A percentile compares a stretch with the other conserved stretches of the same genome.
Conservation (phyloP, 1,140 invertebrate genomes). For the Nephila pilipes region DNA sequence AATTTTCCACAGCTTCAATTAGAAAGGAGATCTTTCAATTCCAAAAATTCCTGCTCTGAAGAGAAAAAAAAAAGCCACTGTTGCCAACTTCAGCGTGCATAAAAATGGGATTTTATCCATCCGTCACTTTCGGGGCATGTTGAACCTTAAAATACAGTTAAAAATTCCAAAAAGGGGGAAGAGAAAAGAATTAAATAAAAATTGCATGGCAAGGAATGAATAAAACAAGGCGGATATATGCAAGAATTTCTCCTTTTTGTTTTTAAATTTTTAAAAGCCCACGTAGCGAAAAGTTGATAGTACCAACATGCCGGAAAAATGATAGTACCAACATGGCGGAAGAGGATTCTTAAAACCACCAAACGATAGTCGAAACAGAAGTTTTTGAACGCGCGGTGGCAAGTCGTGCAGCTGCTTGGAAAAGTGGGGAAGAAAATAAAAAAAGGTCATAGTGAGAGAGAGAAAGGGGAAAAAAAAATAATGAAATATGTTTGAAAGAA, state of each 20-base stretch:
- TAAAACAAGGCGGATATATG: not conserved
- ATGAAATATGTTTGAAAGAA: slow-evolving; percentile 76
- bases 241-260: too few species aligned
- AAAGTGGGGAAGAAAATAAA: not conserved
- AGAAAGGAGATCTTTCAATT: slow-evolving; percentile 23
- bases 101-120: not conserved
- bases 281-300: slow-evolving; percentile 44
- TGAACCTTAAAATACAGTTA: not conserved
- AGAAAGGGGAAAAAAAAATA: slow-evolving; percentile 57
- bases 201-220: not conserved
- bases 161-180: not conserved
- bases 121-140: not conserved
- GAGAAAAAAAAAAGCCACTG: not conserved
- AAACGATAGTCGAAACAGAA: slow-evolving; percentile 56
- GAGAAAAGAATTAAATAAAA: slow-evolving; percentile 2
- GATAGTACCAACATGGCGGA: slow-evolving; percentile 52
- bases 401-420: slow-evolving; percentile 63
- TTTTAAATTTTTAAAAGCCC: slow-evolving; percentile 59
- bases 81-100: not conserved
- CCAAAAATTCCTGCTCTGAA: not conserved
- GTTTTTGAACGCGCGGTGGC: slow-evolving; percentile 63
- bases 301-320: slow-evolving; percentile 52
- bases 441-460: not conserved
- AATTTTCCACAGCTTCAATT: not conserved
- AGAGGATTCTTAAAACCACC: slow-evolving; percentile 40